Evolutionary conservation across 2,113 vertebrate species (phyloP), one percentile per base, ranked within the genome.

Genomic region (Mus pahari): DNA sequence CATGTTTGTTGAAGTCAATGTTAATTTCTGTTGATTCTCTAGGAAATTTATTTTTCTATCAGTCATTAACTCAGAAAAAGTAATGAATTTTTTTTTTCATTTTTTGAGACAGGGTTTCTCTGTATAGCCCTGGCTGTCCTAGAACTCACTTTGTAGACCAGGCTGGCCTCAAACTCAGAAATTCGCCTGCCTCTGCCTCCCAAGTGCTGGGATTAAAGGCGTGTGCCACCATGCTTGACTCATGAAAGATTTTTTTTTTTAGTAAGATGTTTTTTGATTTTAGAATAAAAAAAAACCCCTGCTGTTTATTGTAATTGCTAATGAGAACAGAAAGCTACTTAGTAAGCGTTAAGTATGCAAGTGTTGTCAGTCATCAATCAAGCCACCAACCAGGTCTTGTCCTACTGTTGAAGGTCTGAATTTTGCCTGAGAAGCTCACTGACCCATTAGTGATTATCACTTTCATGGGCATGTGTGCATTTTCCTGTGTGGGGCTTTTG

Each of bases 251-350:
- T 87, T 48, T 48, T 48, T 48, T 48, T 48, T 48, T 45, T 79
- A 94, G 28, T 89, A 42, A 5, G 9, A 93, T 82, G 12, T 91
- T 24, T 55, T 90, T 60, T 93, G 79, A 75, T 66, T 92, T 93
- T 53, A 90, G 42, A 88, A 83, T 79, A 88, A 93, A 66, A n/a
- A 60, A 90, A 90, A 22, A n/a, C n/a, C n/a, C 16, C 31, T n/a
- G 4, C 26, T 74, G 39, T 26, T 91, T 45, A 33, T 45, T 83
- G 7, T 58, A 91, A n/a, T 86, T 89, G 36, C 68, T 92, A 78
- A 82, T 19, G 10, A 64, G 45, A 91, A 24, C 28, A 90, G 28
- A 89, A 89, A 89, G 86, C 31, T 87, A 28, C 19, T 75, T 48
- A 68, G 22, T 95, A 82, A 91, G 7, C 14, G 62, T 26, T 71